Evolutionary conservation across 2,888 invertebrate genomes (phyloP).

Genomic region (Scaptomyza reducta): DNA sequence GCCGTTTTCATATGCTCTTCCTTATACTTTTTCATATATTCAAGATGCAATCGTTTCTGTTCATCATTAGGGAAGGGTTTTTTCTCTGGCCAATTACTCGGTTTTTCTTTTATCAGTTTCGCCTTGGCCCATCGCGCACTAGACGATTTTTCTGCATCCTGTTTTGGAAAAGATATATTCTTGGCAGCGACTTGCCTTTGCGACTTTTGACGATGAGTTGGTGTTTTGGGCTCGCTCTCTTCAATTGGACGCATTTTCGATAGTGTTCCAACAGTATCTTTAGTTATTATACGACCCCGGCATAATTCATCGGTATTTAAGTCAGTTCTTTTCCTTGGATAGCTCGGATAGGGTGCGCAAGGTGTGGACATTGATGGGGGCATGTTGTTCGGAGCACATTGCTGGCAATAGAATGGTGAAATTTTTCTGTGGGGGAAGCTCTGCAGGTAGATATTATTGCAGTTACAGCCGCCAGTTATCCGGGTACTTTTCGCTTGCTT

Average conservation of each 20-base stretch:
- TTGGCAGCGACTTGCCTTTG: not conserved
- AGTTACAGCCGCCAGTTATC: conserved; percentile 25
- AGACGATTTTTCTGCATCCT: not conserved
- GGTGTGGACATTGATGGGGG: not conserved
- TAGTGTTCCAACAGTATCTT: not conserved
- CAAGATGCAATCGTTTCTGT: conserved; percentile 9
- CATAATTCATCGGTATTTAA: conserved; percentile 35
- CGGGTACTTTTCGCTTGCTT: not conserved
- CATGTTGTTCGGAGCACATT: not conserved
- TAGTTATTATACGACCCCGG: not conserved
- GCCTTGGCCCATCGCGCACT: not conserved
- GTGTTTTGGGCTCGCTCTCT: not conserved
- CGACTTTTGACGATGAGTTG: not conserved
- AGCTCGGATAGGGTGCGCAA: not conserved
- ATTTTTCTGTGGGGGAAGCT: conserved; percentile 6
- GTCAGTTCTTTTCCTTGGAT: conserved; percentile 22
- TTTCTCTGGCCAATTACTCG: not conserved
- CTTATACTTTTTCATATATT: conserved; percentile 52
- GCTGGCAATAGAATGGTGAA: not conserved
- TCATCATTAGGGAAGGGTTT: not conserved
- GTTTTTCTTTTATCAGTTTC: not conserved
- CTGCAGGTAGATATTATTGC: conserved; percentile 13
- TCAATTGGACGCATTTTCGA: too few relatives aligned
- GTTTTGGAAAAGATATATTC: too few relatives aligned
- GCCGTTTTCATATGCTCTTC: conserved; percentile 37